Base-by-base conservation (phyloP, 2,797 vertebrate genomes). In the Lithobates pipiens region DNA sequence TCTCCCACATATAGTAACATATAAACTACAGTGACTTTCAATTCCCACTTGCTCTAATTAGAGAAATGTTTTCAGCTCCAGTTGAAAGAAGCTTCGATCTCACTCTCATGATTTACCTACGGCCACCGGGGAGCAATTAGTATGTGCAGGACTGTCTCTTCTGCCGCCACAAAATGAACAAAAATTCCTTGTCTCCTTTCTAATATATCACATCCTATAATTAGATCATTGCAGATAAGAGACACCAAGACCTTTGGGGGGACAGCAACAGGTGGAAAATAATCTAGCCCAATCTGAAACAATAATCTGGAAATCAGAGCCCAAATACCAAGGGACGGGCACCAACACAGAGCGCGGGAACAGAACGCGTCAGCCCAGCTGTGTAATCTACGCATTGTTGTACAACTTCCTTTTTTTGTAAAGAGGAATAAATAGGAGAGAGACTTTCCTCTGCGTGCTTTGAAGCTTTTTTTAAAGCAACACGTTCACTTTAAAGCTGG, bases 71-170 rank as follows among this genome's bases (percentile, higher is more conserved):
- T 85, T 54, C 39, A 23, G 84, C 77, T 80, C 54, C 27, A 46
- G 82, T 77, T 74, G 29, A 69, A 76, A 76, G 83, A 78, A 67
- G 70, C 63, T 74, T 79, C 9, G 25, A 16, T 74, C 36, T 44
- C 29, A 57, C 76, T 68, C 67, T 77, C 67, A 74, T 82, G 80
- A 84, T 85, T 73, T 85, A 74, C 69, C 57, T 65, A 34, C 36
- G n/a, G 74, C 73, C 83, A 76, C 50, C 15, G 67, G 85, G 85
- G 85, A 82, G 67, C 73, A 86, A 86, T 86, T 86, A 86, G 46
- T 63, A 68, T 10, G 67, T 16, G n/a, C 50, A 70, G 74, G 82
- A 77, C 82, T 36, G 73, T 77, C 75, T 39, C 65, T 67, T 54
- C 67, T 27, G n/a, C 82, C 21, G 68, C 46, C 82, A 73, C 36